A percentile compares a stretch with the other conserved stretches of the same genome.
Evolutionary conservation across 2,888 invertebrate species (phyloP).

Genomic region (Drosophila paucipuncta): DNA sequence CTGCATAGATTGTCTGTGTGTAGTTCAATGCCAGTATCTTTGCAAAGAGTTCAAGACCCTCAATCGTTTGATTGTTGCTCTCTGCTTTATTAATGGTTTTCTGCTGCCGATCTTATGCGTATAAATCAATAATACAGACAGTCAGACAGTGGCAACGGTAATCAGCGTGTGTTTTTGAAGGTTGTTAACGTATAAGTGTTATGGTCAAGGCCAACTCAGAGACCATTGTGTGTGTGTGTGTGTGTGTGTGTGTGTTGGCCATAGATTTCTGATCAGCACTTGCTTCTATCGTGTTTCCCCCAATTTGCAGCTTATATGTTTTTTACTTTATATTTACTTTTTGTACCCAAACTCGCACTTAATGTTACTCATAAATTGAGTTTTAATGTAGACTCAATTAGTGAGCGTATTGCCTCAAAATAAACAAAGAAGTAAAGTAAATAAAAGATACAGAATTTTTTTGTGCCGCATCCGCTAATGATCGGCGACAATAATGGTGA

Average conservation of each 20-base stretch:
- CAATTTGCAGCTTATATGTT: constrained; percentile 13
- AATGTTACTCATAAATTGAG: constrained; percentile 66
- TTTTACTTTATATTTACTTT: constrained; percentile 1
- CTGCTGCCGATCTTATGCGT: constrained; percentile 65
- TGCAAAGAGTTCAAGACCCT: constrained; percentile 59
- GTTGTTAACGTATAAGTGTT: constrained; percentile 72
- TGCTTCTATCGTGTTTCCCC: constrained; percentile 32
- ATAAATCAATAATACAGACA: constrained; percentile 68
- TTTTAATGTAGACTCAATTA: constrained; percentile 67
- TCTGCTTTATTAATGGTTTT: constrained; percentile 56
- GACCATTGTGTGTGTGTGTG: constrained; percentile 38
- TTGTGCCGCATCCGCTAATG: constrained; percentile 36
- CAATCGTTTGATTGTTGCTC: constrained; percentile 26
- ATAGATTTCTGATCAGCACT: constrained; percentile 69
- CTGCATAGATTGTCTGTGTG: constrained; percentile 22
- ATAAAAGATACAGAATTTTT: constrained; percentile 40
- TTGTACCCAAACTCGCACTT: constrained; percentile 23
- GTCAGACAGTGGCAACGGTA: constrained; percentile 60
- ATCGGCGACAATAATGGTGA: constrained; percentile 29
- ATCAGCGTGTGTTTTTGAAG: constrained; percentile 76
- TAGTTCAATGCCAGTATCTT: constrained; percentile 69
- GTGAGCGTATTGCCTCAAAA: constrained; percentile 42
- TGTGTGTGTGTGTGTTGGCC: constrained; percentile 38
- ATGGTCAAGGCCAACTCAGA: constrained; percentile 73
- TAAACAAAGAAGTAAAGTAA: constrained; percentile 27